Percentiles rank a stretch among this genome's conserved stretches.
These are phyloP conservation scores for Hyphantria cunea DNA, from an alignment of 1,140 invertebrate species.

Conservation along the genomic window DNA sequence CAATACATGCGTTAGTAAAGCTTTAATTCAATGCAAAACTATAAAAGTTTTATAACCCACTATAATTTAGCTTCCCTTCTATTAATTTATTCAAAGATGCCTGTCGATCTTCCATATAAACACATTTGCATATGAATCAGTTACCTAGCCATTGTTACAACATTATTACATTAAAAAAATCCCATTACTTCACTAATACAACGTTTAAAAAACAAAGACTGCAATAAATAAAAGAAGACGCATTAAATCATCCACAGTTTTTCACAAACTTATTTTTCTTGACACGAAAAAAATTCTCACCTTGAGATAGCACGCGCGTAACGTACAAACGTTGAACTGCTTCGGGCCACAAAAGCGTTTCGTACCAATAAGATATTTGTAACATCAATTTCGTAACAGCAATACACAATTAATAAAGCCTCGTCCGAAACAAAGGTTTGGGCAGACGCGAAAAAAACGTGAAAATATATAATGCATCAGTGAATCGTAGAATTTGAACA, in stretches of 20 bases:
- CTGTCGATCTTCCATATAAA: conserved; percentile 10
- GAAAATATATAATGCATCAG: conserved; percentile 67
- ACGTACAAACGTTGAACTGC: not conserved
- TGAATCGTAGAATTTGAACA: conserved; percentile 63
- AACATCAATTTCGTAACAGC: conserved; percentile 25
- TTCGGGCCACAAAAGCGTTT: conserved; percentile 7
- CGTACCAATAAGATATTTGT: conserved; percentile 26
- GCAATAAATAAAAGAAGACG: not conserved
- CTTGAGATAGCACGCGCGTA: conserved; percentile 3
- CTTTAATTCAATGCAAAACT: conserved; percentile 1
- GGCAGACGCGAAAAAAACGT: conserved; percentile 61
- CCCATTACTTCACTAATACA: conserved; percentile 10
- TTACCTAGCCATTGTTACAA: conserved; percentile 17
- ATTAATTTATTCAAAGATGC: conserved; percentile 23
- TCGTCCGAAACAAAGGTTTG: conserved; percentile 53
- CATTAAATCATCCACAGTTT: not conserved
- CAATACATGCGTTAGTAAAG: not conserved
- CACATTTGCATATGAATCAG: conserved; percentile 42
- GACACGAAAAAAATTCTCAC: conserved; percentile 2
- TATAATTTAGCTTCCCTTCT: conserved; percentile 9
- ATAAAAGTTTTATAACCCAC: conserved; percentile 5
- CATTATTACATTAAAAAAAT: conserved; percentile 9
- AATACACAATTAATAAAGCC: conserved; percentile 30
- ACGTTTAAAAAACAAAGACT: conserved; percentile 3
- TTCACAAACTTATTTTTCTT: not conserved